Percentiles rank a stretch among this genome's conserved stretches.
Evolutionary conservation across 2,888 invertebrate species (phyloP).

Genomic region (Lepidocyrtoides sp.): DNA sequence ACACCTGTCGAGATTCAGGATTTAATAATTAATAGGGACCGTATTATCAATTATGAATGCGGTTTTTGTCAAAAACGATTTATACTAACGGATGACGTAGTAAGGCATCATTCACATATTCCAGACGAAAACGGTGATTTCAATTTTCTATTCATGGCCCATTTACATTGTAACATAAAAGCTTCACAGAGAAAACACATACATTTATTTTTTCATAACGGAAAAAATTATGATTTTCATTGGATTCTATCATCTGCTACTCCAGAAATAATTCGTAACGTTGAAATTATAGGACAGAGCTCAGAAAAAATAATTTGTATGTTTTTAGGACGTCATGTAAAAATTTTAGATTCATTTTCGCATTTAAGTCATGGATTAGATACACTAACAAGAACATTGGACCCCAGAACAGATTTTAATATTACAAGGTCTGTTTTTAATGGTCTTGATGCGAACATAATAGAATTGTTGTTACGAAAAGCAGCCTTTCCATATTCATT

Average conservation of each 20-base stretch:
- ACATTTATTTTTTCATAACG: not conserved
- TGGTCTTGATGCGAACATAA: not conserved
- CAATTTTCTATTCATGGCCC: conserved; percentile 14
- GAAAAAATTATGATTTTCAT: not conserved
- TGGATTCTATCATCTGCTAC: conserved; percentile 2
- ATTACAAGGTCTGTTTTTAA: not conserved
- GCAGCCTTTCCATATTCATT: not conserved
- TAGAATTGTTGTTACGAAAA: not conserved
- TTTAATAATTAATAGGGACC: not conserved
- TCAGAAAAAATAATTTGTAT: conserved; percentile 14
- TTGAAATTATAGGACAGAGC: conserved; percentile 7
- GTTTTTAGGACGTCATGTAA: not conserved
- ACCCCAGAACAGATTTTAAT: not conserved
- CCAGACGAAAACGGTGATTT: conserved; percentile 1
- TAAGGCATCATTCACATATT: not conserved
- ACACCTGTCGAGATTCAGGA: not conserved
- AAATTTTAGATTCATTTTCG: not conserved
- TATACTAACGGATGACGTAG: not conserved
- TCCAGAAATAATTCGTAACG: not conserved
- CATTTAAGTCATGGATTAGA: not conserved
- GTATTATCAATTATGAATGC: not conserved
- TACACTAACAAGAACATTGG: not conserved
- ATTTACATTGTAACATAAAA: not conserved
- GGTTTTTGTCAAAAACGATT: not conserved
- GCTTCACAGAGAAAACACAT: not conserved